Conservation (phyloP, 1,140 invertebrate genomes). For the Ooceraea biroi region DNA sequence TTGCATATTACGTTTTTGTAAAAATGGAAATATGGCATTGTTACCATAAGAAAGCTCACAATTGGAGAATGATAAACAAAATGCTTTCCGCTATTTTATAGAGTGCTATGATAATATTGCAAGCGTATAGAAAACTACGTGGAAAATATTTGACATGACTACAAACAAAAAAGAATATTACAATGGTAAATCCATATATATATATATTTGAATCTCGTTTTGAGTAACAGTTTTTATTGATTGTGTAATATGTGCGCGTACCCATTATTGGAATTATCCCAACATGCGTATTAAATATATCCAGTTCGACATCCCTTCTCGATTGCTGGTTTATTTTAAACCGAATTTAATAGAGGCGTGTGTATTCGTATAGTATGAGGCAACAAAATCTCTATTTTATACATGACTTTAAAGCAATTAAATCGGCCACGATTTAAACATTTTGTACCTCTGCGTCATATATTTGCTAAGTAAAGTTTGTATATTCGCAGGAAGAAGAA, state of each 20-base stretch:
- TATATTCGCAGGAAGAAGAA: too few species aligned
- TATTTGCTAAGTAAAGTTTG: too few species aligned
- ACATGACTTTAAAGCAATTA: slow-evolving; percentile 4
- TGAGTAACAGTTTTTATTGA: background rate
- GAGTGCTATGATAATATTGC: background rate
- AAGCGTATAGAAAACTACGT: background rate
- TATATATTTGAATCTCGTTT: background rate
- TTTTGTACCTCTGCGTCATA: background rate
- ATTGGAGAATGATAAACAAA: background rate
- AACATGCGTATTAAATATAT: background rate
- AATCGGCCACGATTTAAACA: background rate
- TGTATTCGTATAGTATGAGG: background rate
- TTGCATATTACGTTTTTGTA: background rate
- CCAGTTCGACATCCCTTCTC: background rate
- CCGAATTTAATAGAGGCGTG: slow-evolving; percentile 2
- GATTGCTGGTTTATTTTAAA: slow-evolving; percentile 4
- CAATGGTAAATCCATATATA: slow-evolving; percentile 18
- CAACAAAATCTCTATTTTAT: background rate
- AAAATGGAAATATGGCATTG: background rate
- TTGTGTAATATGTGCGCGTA: background rate
- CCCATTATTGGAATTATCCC: slow-evolving; percentile 11
- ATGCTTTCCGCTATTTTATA: background rate
- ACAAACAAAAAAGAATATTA: background rate
- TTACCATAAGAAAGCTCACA: background rate
- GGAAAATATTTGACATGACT: background rate